These are phyloP conservation scores for Buphagus erythrorhynchus DNA, from an alignment of 2,797 vertebrate species.

Conservation along the genomic window DNA sequence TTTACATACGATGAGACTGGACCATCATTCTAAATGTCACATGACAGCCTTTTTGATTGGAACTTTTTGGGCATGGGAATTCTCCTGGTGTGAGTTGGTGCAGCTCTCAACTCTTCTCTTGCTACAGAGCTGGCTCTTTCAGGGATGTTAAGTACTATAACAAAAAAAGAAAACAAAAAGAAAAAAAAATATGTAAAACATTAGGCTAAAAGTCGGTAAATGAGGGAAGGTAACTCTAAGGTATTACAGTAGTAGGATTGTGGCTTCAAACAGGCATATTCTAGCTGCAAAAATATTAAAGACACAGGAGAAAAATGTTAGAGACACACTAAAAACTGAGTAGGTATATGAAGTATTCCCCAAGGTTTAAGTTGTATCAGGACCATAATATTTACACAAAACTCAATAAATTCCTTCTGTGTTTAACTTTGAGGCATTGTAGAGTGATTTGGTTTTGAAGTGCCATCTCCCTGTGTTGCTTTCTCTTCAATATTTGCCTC, in stretches of 20 bases:
- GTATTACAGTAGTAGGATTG: background rate
- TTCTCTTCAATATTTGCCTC: background rate
- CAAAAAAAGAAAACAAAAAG: background rate
- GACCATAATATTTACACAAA: background rate
- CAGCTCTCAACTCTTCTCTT: background rate
- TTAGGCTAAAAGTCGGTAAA: background rate
- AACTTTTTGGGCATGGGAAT: background rate
- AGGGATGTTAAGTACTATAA: background rate
- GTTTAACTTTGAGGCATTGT: background rate
- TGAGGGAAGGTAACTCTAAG: background rate
- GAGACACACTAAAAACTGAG: background rate
- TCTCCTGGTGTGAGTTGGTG: background rate
- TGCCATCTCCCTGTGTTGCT: background rate
- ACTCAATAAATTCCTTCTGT: background rate
- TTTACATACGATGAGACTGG: background rate
- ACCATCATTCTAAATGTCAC: background rate
- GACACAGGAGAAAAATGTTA: background rate
- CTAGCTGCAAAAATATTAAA: background rate
- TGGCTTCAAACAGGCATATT: background rate
- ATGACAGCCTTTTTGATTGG: background rate
- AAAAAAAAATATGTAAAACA: fast-evolving
- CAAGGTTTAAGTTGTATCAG: background rate
- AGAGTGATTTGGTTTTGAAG: background rate
- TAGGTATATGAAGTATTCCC: background rate
- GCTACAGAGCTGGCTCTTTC: background rate